A percentile compares a stretch with the other conserved stretches of the same genome.
These are phyloP conservation scores for Chlamydotis undulata DNA, from an alignment of 2,113 vertebrate species.

Conservation along the genomic window DNA sequence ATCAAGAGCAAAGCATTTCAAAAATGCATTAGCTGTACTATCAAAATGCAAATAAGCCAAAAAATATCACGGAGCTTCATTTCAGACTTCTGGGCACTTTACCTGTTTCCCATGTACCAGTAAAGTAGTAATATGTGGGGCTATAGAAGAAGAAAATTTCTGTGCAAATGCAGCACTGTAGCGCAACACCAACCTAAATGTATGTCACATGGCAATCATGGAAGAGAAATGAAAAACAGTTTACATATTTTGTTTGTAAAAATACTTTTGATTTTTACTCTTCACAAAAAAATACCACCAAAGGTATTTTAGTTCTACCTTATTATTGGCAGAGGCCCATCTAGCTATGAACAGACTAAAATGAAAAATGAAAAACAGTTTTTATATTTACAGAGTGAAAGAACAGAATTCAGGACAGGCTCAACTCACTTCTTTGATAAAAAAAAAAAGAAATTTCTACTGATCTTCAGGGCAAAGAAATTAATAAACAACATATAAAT, in stretches of 20 bases:
- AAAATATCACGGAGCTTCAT: slow-evolving; percentile 64
- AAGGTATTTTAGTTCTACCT: background rate
- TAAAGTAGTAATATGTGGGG: slow-evolving; percentile 95
- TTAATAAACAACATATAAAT: slow-evolving; percentile 9
- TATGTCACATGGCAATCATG: slow-evolving; percentile 66
- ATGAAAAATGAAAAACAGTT: background rate
- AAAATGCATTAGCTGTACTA: slow-evolving; percentile 35
- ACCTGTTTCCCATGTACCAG: slow-evolving; percentile 99
- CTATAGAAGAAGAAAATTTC: slow-evolving; percentile 94
- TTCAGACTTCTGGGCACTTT: slow-evolving; percentile 74
- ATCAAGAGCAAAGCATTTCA: slow-evolving; percentile 61
- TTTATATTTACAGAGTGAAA: background rate
- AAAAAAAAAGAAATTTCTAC: background rate
- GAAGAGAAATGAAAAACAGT: slow-evolving; percentile 74
- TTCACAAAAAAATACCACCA: slow-evolving; percentile 2
- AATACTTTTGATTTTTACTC: background rate
- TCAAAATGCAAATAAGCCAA: slow-evolving; percentile 63
- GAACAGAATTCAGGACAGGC: background rate
- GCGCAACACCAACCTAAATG: slow-evolving; percentile 91
- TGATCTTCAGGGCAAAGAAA: slow-evolving; percentile 13
- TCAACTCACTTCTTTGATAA: background rate
- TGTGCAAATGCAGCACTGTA: slow-evolving; percentile 87
- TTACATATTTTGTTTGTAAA: slow-evolving; percentile 40
- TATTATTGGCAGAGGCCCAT: background rate
- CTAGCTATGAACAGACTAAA: background rate